Percentiles rank a stretch among this genome's conserved stretches.
These are phyloP conservation scores for Momotus momota DNA, from an alignment of 2,797 vertebrate genomes.

Conservation along the genomic window DNA sequence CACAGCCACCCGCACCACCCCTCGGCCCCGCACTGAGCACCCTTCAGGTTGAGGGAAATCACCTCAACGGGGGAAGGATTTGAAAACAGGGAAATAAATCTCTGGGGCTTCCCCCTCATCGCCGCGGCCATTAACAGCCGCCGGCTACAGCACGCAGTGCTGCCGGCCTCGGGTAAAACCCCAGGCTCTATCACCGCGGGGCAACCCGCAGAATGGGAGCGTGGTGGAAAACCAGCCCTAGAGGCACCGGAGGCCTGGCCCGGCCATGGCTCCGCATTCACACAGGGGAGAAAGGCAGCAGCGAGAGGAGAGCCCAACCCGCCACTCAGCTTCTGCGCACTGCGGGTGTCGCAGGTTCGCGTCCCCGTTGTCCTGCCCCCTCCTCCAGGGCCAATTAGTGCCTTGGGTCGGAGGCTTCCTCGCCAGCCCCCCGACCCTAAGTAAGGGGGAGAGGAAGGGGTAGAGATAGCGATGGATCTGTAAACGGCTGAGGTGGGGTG, in stretches of 20 bases:
- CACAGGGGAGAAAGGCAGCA: fast-evolving
- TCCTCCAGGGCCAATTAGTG: fast-evolving
- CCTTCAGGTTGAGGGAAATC: not conserved
- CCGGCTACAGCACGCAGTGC: fast-evolving
- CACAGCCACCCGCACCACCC: not conserved
- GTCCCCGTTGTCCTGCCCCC: too few species aligned
- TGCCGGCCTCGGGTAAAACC: not conserved
- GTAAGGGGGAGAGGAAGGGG: not conserved
- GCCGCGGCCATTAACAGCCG: not conserved
- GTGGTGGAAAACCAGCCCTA: too few species aligned
- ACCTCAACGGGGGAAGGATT: too few species aligned
- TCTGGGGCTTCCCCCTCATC: not conserved
- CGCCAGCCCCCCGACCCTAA: too few species aligned
- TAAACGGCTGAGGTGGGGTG: too few species aligned
- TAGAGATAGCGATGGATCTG: not conserved
- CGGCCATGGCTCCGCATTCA: not conserved
- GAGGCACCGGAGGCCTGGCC: too few species aligned
- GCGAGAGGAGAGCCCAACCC: too few species aligned
- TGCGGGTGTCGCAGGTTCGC: too few species aligned
- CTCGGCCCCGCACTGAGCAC: too few species aligned
- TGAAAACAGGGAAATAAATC: not conserved
- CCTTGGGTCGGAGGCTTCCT: not conserved
- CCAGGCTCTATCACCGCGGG: fast-evolving
- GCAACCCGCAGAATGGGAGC: too few species aligned
- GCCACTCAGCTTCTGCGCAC: too few species aligned